Conservation (phyloP, 2,797 vertebrate species). For the Acanthornis magna region DNA sequence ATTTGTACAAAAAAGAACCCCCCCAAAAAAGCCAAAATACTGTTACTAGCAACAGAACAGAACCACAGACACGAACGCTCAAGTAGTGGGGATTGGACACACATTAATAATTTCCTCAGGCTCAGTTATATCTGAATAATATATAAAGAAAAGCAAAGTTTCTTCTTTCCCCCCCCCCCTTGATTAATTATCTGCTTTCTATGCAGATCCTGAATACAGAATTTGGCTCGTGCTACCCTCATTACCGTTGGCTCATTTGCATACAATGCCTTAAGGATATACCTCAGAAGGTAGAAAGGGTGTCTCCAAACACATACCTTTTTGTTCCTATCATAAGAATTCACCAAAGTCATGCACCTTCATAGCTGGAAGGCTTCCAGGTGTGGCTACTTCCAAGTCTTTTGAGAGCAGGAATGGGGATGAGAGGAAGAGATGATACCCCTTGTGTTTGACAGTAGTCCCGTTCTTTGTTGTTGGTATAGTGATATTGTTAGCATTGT, state of each 20-base stretch:
- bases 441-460: neutral
- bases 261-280: neutral
- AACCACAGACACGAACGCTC: neutral
- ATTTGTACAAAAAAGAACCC: neutral
- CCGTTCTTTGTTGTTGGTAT: neutral
- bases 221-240: neutral
- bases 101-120: conserved; percentile 1
- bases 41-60: neutral
- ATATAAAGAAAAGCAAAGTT: neutral
- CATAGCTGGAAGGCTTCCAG: neutral
- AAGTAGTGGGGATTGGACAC: neutral
- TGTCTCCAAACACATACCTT: neutral
- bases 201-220: neutral
- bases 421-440: neutral
- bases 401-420: neutral
- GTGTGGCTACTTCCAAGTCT: neutral
- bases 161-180: neutral
- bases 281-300: neutral
- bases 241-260: conserved; percentile 39
- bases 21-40: neutral
- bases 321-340: neutral
- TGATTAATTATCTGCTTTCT: conserved; percentile 46
- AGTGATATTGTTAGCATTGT: neutral
- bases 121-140: conserved; percentile 10
- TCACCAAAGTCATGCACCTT: neutral